Conservation (phyloP, 2,888 invertebrate genomes). For the Leucoptera coffeella region DNA sequence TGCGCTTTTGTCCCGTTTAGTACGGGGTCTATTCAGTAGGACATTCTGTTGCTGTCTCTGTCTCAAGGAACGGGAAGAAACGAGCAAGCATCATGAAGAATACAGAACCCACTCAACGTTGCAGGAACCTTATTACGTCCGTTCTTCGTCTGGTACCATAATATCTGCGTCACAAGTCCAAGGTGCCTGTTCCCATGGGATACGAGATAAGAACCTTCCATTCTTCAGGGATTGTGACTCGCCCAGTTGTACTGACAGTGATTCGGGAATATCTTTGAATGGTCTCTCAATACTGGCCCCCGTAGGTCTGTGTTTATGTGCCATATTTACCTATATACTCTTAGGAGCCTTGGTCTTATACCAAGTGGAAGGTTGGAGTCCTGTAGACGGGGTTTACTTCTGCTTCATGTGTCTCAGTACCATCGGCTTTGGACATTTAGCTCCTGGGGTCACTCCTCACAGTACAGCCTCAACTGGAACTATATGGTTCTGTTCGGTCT, state of each 20-base stretch:
- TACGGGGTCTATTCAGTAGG: constrained; percentile 74
- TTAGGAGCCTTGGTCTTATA: constrained; percentile 86
- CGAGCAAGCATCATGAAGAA: constrained; percentile 66
- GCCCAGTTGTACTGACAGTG: constrained; percentile 60
- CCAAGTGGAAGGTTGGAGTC: constrained; percentile 88
- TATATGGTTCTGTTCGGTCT: constrained; percentile 85
- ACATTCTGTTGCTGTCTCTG: constrained; percentile 81
- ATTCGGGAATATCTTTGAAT: constrained; percentile 62
- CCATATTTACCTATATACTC: constrained; percentile 86
- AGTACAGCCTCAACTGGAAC: constrained; percentile 56
- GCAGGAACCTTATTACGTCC: constrained; percentile 68
- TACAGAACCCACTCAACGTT: constrained; percentile 56
- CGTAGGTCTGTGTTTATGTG: constrained; percentile 77
- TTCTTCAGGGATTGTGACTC: constrained; percentile 47
- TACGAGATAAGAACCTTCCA: constrained; percentile 37
- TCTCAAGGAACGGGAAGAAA: constrained; percentile 74
- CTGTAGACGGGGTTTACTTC: constrained; percentile 87
- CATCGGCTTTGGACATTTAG: constrained; percentile 83
- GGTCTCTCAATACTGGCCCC: constrained; percentile 82
- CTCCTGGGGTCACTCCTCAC: constrained; percentile 60
- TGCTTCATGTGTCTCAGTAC: constrained; percentile 94
- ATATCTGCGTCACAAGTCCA: constrained; percentile 48
- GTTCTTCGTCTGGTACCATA: constrained; percentile 46
- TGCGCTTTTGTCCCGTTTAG: constrained; percentile 75
- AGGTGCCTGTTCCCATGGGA: constrained; percentile 28